Evolutionary conservation across 2,797 vertebrate species (phyloP).

Genomic region (Pelobates cultripes): DNA sequence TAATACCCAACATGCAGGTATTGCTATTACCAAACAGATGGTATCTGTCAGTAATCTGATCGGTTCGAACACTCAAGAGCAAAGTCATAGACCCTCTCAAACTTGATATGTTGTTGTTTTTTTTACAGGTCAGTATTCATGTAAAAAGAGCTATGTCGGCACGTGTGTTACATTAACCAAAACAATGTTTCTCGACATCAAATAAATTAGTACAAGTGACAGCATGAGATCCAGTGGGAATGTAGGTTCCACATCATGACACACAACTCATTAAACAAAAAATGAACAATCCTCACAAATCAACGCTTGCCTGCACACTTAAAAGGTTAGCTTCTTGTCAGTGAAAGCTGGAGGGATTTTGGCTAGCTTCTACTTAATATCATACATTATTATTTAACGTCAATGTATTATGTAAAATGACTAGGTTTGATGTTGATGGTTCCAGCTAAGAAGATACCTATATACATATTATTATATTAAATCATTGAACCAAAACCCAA

Average conservation of each 20-base stretch:
- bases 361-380: not conserved
- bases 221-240: slow-evolving; percentile 63
- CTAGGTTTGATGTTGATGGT: not conserved
- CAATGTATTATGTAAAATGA: not conserved
- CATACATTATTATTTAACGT: slow-evolving; percentile 12
- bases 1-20: slow-evolving; percentile 55
- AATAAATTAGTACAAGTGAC: slow-evolving; percentile 72
- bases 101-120: slow-evolving; percentile 34
- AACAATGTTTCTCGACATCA: slow-evolving; percentile 67
- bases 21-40: slow-evolving; percentile 58
- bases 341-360: slow-evolving; percentile 16
- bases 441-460: not conserved
- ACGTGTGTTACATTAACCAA: slow-evolving; percentile 59
- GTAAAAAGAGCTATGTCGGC: slow-evolving; percentile 25
- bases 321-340: slow-evolving; percentile 60
- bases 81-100: slow-evolving; percentile 19
- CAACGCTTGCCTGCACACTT: slow-evolving; percentile 64
- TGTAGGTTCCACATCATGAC: slow-evolving; percentile 72
- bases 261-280: slow-evolving; percentile 73
- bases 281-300: slow-evolving; percentile 70
- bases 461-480: not conserved
- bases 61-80: slow-evolving; percentile 7
- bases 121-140: slow-evolving; percentile 6
- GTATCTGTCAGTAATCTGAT: slow-evolving; percentile 41
- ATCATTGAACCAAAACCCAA: not conserved